Conservation (phyloP, 2,888 invertebrate genomes). For the Ennomos fuscantarius region DNA sequence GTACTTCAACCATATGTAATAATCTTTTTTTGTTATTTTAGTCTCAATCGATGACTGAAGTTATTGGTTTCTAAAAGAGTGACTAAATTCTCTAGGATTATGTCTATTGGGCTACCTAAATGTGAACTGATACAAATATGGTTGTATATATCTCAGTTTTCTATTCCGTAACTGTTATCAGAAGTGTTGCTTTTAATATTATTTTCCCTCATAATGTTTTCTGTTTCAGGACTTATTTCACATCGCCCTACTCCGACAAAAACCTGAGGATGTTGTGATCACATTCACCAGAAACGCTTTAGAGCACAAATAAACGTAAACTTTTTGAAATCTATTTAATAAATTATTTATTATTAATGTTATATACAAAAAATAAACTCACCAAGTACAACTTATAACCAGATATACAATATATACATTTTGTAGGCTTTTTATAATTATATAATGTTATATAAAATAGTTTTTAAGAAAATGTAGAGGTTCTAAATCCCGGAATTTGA, state of each 20-base stretch:
- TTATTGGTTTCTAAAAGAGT: too few species aligned
- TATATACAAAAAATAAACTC: slow-evolving; percentile 63
- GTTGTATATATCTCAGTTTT: too few species aligned
- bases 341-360: slow-evolving; percentile 54
- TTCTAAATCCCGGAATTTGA: slow-evolving; percentile 52
- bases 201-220: slow-evolving; percentile 19
- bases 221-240: slow-evolving; percentile 87
- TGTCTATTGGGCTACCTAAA: too few species aligned
- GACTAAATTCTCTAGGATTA: too few species aligned
- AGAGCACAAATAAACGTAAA: slow-evolving; percentile 53
- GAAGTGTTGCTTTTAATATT: not conserved
- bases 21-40: too few species aligned
- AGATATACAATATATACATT: slow-evolving; percentile 60
- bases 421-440: slow-evolving; percentile 74
- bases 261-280: slow-evolving; percentile 87
- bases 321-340: slow-evolving; percentile 54
- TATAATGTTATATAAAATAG: slow-evolving; percentile 61
- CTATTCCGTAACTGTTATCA: not conserved
- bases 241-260: slow-evolving; percentile 87
- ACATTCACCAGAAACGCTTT: slow-evolving; percentile 33
- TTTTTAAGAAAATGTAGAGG: slow-evolving; percentile 62
- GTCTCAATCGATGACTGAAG: too few species aligned
- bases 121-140: too few species aligned
- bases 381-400: slow-evolving; percentile 56
- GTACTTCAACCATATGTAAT: too few species aligned